Evolutionary conservation across 1,140 invertebrate species (phyloP).

Genomic region (Sarcophaga bullata): DNA sequence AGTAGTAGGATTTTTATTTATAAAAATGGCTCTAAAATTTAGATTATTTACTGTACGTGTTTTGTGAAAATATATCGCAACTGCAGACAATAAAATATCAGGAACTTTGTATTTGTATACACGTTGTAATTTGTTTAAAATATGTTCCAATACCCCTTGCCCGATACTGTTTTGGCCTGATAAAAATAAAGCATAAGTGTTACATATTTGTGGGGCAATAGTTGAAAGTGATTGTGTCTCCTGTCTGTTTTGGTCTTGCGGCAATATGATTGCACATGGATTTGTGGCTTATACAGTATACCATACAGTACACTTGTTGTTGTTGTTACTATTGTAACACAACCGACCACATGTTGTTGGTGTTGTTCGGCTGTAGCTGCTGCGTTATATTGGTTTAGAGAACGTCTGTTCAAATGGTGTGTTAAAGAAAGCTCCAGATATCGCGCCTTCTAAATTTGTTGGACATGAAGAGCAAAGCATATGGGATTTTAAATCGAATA

Average conservation of each 20-base stretch:
- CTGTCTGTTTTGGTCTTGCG: conserved; percentile 34
- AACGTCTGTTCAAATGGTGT: conserved; percentile 2
- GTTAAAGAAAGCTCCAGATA: neutral
- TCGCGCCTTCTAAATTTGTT: neutral
- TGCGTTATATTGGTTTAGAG: neutral
- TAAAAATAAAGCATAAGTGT: neutral
- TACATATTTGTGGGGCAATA: conserved; percentile 9
- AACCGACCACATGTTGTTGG: neutral
- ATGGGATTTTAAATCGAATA: neutral
- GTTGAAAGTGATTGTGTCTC: conserved; percentile 30
- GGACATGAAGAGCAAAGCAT: neutral
- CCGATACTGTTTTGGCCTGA: neutral
- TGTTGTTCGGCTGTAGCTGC: neutral
- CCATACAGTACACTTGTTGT: neutral
- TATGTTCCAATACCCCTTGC: no score
- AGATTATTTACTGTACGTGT: no score
- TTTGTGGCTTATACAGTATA: conserved; percentile 1
- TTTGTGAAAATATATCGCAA: no score
- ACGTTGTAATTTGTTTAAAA: no score
- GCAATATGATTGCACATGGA: conserved; percentile 35
- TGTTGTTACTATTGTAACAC: neutral
- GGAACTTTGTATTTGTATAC: no score
- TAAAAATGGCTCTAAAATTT: no score
- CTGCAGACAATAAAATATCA: no score
- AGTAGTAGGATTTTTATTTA: no score